Evolutionary conservation across 2,797 vertebrate species (phyloP).

Genomic region (Sparus aurata): DNA sequence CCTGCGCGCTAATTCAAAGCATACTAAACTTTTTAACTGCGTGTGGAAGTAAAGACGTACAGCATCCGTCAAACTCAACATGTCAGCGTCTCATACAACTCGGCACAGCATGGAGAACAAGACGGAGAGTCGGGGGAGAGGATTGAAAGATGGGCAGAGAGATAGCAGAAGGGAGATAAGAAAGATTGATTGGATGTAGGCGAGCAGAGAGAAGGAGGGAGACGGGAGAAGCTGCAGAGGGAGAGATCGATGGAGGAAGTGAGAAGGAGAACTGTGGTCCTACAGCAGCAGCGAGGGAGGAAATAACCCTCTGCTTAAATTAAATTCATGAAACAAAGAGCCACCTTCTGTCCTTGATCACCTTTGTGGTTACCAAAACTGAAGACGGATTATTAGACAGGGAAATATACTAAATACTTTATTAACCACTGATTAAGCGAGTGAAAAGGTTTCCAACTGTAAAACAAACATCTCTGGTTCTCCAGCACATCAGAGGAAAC

Average conservation of each 20-base stretch:
- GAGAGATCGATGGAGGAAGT: constrained; percentile 30
- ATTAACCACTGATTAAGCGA: no score
- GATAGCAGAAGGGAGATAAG: constrained; percentile 39
- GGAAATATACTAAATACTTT: neutral
- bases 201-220: constrained; percentile 25
- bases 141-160: constrained; percentile 29
- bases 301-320: constrained; percentile 7
- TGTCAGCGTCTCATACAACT: constrained; percentile 18
- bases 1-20: neutral
- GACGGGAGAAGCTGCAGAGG: constrained; percentile 7
- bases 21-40: neutral
- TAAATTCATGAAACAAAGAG: constrained; percentile 7
- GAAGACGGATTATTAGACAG: neutral
- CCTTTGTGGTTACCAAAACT: neutral
- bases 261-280: constrained; percentile 11
- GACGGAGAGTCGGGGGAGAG: constrained; percentile 8
- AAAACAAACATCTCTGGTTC: no score
- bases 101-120: constrained; percentile 17
- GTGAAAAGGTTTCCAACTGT: no score
- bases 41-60: neutral
- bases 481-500: no score
- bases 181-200: constrained; percentile 43
- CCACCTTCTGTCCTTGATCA: neutral
- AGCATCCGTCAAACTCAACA: neutral
- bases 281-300: neutral